Evolutionary conservation across 2,888 invertebrate genomes (phyloP), one percentile per base, ranked within the genome.

Genomic region (Chloromyia formosa): DNA sequence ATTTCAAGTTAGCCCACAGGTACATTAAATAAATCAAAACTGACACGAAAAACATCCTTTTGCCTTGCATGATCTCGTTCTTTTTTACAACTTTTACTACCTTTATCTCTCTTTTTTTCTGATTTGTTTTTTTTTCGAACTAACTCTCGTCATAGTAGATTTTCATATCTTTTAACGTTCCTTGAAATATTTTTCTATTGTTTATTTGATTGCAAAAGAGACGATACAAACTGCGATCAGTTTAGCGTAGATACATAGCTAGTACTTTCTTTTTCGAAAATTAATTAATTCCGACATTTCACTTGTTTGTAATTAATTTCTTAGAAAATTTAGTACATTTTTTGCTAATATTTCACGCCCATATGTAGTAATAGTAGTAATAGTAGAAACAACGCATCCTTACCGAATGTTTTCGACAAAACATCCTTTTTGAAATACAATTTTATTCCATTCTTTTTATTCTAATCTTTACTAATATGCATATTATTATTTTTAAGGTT

Each of bases 1-100:
- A 87, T 96, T 95, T 88, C 95, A 95, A 90, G 95, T 94, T 81
- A 86, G 86, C 84, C 86, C 86, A 80, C 86, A 86, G 86, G 86
- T 86, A 84, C 80, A 83, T 82, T 75, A 35, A 73, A 53, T 69
- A 58, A 58, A 58, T 54, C 61, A 61, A 40, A 35, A 49, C 49
- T 3, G 12, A 5, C 16, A 49, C 49, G 12, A 27, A 60, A 60
- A 27, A 60, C 22, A 35, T 27, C 54, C n/a, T 16, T 16, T 23
- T 27, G 23, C 14, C 4, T 14, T 62, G 69, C 74, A 66, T 53
- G 64, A 60, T 68, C 71, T 73, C 60, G n/a, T 23, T n/a, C n/a
- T n/a, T n/a, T n/a, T n/a, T n/a, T 22, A 54, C 23, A 12, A 18
- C 9, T 66, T 66, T 18, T 12, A 45, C 22, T 45, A 49, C 20